Base-by-base conservation (phyloP, 1,140 invertebrate species). In the Xylocopa sonorina region DNA sequence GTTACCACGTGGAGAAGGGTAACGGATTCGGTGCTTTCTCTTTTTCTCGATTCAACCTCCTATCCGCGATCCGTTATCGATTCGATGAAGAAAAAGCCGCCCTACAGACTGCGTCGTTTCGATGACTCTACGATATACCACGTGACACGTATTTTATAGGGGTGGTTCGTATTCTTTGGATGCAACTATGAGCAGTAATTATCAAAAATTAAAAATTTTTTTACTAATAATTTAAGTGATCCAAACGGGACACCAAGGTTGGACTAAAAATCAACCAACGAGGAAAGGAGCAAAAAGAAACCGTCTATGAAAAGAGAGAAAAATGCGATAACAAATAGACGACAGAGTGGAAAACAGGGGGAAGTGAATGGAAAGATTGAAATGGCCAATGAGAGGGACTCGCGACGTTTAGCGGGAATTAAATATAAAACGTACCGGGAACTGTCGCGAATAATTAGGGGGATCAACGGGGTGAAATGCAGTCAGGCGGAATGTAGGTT, bases 401-500 rank as follows among this genome's bases (percentile, higher is more conserved):
- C 10, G 21, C 34, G 21, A 62, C 21, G 51, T 58, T 34, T 18
- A 67, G 29, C 18, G 76, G n/a, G 34, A 75, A 67, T 80, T 34
- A 76, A 76, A 68, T 60, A 77, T 58, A 80, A 64, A 78, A 78
- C 43, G 21, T 12, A 50, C 14, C n/a, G 29, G 48, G 50, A 63
- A 41, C 58, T 64, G 69, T 55, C 68, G 58, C 50, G 50, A 57
- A 64, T 73, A 78, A 78, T 78, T 78, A 72, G 38, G 21, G n/a
- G 58, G 58, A 78, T 78, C 55, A 24, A 34, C 67, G 41, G 38
- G 58, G 29, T 24, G 57, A 73, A 78, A 78, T 55, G 69, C 24
- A 63, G 67, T 62, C 66, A 34, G 57, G 16, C 32, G n/a, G 71
- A 74, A 84, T 84, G 72, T 84, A 77, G 83, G 83, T 84, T 84